Evolutionary conservation across 2,113 vertebrate genomes (phyloP).

Genomic region (Charina bottae): DNA sequence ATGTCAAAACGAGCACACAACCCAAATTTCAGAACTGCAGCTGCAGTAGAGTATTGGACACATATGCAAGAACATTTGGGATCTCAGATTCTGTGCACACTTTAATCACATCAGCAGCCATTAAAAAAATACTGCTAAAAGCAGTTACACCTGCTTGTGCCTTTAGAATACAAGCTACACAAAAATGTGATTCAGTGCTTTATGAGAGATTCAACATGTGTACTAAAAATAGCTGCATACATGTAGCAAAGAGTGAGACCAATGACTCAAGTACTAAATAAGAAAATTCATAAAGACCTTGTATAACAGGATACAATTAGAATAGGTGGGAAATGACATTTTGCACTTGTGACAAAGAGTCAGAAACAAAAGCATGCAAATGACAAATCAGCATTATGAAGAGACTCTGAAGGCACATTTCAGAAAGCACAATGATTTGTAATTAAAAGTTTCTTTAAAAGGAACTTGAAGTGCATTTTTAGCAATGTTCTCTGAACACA

Average conservation of each 20-base stretch:
- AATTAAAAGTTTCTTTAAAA: constrained; percentile 69
- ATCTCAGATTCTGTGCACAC: constrained; percentile 59
- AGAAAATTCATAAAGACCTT: constrained; percentile 36
- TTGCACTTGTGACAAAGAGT: constrained; percentile 32
- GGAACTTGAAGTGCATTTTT: constrained; percentile 73
- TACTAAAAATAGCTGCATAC: constrained; percentile 24
- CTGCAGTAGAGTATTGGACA: constrained; percentile 60
- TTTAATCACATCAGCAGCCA: constrained; percentile 65
- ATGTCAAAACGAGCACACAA: constrained; percentile 61
- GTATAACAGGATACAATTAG: constrained; percentile 41
- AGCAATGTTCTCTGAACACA: constrained; percentile 71
- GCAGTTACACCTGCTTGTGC: constrained; percentile 68
- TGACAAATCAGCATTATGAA: constrained; percentile 50
- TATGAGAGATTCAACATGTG: constrained; percentile 14
- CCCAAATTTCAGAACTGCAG: constrained; percentile 66
- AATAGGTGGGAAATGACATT: constrained; percentile 44
- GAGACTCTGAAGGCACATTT: constrained; percentile 75
- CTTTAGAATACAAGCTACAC: constrained; percentile 70
- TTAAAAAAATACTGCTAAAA: constrained; percentile 54
- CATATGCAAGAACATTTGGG: constrained; percentile 42
- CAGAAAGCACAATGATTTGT: constrained; percentile 67
- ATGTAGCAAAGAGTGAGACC: background rate
- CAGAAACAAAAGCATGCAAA: constrained; percentile 40
- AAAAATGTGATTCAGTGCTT: constrained; percentile 38
- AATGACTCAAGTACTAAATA: constrained; percentile 4